Evolutionary conservation across 2,797 vertebrate species (phyloP), one percentile per base, ranked within the genome.

Genomic region (Cyclura pinguis): DNA sequence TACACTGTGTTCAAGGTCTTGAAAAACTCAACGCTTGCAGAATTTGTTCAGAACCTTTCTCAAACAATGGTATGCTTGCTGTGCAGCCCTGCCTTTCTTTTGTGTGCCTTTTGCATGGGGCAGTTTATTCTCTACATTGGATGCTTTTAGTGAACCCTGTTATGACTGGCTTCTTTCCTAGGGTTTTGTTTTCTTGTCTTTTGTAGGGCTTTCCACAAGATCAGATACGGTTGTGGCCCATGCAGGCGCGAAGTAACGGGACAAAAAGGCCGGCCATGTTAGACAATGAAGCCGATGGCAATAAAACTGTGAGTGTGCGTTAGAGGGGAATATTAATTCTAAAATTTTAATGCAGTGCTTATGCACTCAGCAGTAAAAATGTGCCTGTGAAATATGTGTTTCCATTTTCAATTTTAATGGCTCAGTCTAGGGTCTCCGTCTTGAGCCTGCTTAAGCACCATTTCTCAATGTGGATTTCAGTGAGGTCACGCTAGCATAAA

Each of bases 1-100:
- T 99, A 99, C 96, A 99, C 99, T 0, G 98, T 99, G 95, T 99
- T 99, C 97, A 99, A 99, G 97, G 99, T 99, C 93, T 96, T 99
- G 95, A 99, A 99, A 96, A 99, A 98, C 97, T 99, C 99, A 62
- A 99, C 99, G 0, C 97, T 99, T 90, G 98, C 98, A 1, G 99
- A 99, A 96, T 99, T 99, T 94, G 99, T 99, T 88, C 99, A 99
- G 97, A 99, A 98, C 95, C 98, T 99, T 89, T 99, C 99, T 77
- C 99, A 99, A 97, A 99, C 99, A 42, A 99, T 99, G 99, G 99
- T 99, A 95, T 86, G 57, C 87, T 90, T 52, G 72, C 16, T 8
- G 85, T 13, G n/a, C 7, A 42, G n/a, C 47, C 1, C 76, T 67
- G 4, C 7, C 0, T 29, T 77, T 59, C 8, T 32, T 0, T 7